Conservation (phyloP, 2,888 invertebrate species). For the Hemithea aestivaria region DNA sequence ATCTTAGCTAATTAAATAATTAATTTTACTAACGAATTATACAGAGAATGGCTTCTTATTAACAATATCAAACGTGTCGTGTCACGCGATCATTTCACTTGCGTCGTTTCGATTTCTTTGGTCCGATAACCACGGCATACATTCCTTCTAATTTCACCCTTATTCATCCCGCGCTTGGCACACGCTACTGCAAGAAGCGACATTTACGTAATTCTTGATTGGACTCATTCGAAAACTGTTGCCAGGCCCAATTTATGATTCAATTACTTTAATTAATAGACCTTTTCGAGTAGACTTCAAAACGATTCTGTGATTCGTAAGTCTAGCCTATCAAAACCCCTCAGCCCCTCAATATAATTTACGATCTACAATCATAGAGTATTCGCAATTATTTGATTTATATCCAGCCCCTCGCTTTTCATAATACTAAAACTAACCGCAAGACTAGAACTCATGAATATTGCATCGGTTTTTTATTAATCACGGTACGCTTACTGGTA, state of each 20-base stretch:
- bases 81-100: conserved; percentile 36
- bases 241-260: conserved; percentile 20
- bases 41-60: conserved; percentile 20
- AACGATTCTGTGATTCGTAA: conserved; percentile 12
- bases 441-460: conserved; percentile 53
- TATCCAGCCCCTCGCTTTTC: conserved; percentile 13
- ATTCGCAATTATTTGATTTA: conserved; percentile 19
- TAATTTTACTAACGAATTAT: conserved; percentile 10
- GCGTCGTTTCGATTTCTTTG: conserved; percentile 35
- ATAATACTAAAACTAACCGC: conserved; percentile 32
- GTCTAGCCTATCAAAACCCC: conserved; percentile 10
- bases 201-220: conserved; percentile 16
- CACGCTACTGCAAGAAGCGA: conserved; percentile 4
- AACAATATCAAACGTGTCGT: conserved; percentile 8
- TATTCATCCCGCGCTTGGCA: conserved; percentile 12
- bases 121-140: conserved; percentile 33
- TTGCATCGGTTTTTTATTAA: conserved; percentile 8
- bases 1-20: conserved; percentile 12
- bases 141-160: conserved; percentile 28
- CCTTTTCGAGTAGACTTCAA: conserved; percentile 14
- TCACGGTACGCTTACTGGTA: conserved; percentile 86
- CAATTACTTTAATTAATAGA: conserved; percentile 25
- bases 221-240: conserved; percentile 19
- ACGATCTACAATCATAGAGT: conserved; percentile 11
- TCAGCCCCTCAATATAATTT: conserved; percentile 9